phyloP scores from a whole-genome alignment of 2,113 vertebrate species.

The Sula dactylatra region DNA sequence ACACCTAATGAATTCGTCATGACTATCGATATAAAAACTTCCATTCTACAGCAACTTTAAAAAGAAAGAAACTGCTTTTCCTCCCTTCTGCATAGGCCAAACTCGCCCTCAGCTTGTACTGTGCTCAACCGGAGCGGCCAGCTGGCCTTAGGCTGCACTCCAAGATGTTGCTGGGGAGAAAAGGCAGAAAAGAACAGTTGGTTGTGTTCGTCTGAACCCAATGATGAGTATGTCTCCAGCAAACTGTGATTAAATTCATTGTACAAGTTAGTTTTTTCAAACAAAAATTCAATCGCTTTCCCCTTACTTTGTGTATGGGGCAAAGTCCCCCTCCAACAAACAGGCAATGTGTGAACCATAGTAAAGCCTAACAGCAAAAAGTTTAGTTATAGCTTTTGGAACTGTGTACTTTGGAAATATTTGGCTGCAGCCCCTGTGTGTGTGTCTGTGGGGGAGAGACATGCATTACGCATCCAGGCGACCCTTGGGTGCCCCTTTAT shows the following conservation, averaged over 20 bases:
- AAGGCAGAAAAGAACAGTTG: background rate
- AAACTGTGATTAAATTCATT: background rate
- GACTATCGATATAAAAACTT: background rate
- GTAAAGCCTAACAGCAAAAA: background rate
- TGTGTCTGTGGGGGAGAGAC: background rate
- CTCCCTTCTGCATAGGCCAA: background rate
- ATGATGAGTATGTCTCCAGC: background rate
- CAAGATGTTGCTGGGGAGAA: background rate
- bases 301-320: background rate
- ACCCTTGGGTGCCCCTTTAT: background rate
- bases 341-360: background rate
- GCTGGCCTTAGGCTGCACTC: background rate
- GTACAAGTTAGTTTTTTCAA: background rate
- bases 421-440: background rate
- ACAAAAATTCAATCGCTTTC: background rate
- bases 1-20: slow-evolving; percentile 22
- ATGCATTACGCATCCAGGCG: accelerated
- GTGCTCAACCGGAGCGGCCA: background rate
- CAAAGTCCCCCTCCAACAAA: background rate
- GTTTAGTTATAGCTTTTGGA: background rate
- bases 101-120: background rate
- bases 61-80: background rate
- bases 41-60: background rate
- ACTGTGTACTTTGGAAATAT: background rate
- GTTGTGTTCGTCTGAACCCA: background rate